A percentile compares a stretch with the other conserved stretches of the same genome.
Conservation (phyloP, 2,113 vertebrate genomes). For the Silurus glanis region DNA sequence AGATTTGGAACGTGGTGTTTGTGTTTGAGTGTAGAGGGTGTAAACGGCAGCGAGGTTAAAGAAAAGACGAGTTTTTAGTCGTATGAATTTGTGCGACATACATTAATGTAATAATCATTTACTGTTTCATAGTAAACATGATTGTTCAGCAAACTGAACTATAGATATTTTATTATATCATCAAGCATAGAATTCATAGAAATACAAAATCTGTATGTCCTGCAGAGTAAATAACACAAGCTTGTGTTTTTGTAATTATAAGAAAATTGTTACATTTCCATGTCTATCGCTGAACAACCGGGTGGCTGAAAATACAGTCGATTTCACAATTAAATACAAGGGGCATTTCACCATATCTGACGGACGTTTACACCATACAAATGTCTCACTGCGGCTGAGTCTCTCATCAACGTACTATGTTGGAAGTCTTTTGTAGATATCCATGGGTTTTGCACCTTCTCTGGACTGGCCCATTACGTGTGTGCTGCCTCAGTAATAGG, state of each 20-base stretch:
- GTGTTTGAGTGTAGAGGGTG: neutral
- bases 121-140: no score
- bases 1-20: neutral
- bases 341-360: no score
- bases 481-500: no score
- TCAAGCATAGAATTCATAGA: no score
- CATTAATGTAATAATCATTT: neutral
- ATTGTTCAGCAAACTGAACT: no score
- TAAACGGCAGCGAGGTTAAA: neutral
- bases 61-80: neutral
- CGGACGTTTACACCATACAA: no score
- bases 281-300: neutral
- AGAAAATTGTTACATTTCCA: neutral
- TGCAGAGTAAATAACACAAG: neutral
- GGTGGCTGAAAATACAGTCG: neutral
- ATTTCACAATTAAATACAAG: neutral
- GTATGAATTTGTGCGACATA: neutral
- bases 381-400: no score
- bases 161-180: no score
- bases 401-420: no score
- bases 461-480: no score
- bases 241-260: neutral
- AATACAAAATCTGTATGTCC: neutral
- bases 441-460: no score
- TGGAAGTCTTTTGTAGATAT: no score